Evolutionary conservation across 92 coral and sea anemone species (phyloP).

Genomic region (Bergia sp.): DNA sequence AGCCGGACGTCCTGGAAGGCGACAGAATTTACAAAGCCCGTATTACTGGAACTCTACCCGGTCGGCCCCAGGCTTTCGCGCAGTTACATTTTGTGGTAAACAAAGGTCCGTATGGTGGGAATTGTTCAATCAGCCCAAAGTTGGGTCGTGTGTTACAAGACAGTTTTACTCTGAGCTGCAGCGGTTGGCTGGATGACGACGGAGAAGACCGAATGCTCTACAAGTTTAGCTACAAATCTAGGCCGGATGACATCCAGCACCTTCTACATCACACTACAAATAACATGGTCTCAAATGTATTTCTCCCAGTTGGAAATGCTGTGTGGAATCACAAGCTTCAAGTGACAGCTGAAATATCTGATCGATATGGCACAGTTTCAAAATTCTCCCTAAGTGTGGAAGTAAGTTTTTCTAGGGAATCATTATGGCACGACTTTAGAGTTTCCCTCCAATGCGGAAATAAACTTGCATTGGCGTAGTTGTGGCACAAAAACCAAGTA

Average conservation of each 20-base stretch:
- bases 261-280: conserved; percentile 34
- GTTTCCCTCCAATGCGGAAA: no score
- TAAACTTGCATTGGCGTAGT: no score
- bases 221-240: conserved; percentile 36
- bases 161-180: conserved; percentile 43
- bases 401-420: neutral
- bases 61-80: conserved; percentile 53
- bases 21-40: conserved; percentile 53
- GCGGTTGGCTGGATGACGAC: conserved; percentile 44
- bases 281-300: neutral
- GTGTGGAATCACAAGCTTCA: conserved; percentile 40
- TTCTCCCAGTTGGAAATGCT: conserved; percentile 43
- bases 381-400: conserved; percentile 14
- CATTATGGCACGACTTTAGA: neutral
- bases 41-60: conserved; percentile 27
- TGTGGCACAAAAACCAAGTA: neutral
- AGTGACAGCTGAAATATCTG: conserved; percentile 43
- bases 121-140: conserved; percentile 47
- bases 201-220: conserved; percentile 20
- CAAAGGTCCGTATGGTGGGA: conserved; percentile 52
- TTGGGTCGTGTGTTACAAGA: conserved; percentile 34
- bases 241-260: conserved; percentile 22
- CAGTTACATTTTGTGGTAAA: conserved; percentile 45
- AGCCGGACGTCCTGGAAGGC: conserved; percentile 42
- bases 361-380: conserved; percentile 14